Evolutionary conservation across 2,888 invertebrate species (phyloP).

Genomic region (Acleris cristana): DNA sequence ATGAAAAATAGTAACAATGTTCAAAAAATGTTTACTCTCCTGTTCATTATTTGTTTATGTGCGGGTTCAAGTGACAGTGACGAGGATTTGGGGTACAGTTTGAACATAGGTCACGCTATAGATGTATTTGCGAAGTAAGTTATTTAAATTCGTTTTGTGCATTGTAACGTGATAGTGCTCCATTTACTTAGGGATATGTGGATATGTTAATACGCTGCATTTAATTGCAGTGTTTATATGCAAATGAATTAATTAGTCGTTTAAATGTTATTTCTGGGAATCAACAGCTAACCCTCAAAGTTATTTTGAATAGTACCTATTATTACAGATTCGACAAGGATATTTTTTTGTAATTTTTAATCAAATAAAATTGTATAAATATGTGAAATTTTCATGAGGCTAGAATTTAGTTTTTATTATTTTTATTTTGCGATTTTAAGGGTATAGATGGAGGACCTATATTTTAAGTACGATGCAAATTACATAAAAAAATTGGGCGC

Average conservation of each 20-base stretch:
- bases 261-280: not conserved
- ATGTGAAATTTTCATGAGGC: too few relatives aligned
- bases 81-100: conserved; percentile 67
- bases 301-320: too few relatives aligned
- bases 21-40: conserved; percentile 52
- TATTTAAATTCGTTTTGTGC: conserved; percentile 4
- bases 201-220: conserved; percentile 12
- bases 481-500: too few relatives aligned
- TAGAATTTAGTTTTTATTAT: too few relatives aligned
- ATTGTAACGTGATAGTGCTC: conserved; percentile 25
- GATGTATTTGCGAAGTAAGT: conserved; percentile 80
- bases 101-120: conserved; percentile 74
- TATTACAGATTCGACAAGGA: too few relatives aligned
- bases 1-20: conserved; percentile 40
- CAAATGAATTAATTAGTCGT: too few relatives aligned
- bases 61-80: conserved; percentile 59
- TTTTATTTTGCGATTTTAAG: too few relatives aligned
- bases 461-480: too few relatives aligned
- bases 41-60: conserved; percentile 54
- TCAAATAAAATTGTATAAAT: too few relatives aligned
- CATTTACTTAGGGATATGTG: conserved; percentile 22
- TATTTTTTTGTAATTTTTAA: too few relatives aligned
- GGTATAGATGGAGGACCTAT: too few relatives aligned
- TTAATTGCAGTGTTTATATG: not conserved
- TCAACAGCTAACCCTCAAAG: not conserved